Evolutionary conservation across 2,797 vertebrate genomes (phyloP).

Genomic region (Vireo griseus): DNA sequence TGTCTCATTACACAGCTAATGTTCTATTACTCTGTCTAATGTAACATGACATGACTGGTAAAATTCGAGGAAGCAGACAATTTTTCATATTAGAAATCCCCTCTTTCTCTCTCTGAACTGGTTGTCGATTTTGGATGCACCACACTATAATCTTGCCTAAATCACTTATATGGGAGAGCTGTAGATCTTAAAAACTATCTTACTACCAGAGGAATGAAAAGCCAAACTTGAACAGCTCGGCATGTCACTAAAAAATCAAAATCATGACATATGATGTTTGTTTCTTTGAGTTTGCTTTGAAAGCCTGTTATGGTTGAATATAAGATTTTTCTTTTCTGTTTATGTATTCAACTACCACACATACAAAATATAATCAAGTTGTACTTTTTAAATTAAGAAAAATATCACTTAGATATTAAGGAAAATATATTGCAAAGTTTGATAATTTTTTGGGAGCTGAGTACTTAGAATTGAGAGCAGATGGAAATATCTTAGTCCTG

Average conservation of each 20-base stretch:
- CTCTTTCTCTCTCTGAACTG: conserved; percentile 29
- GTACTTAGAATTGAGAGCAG: not conserved
- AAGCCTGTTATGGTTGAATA: conserved; percentile 53
- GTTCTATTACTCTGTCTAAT: conserved; percentile 70
- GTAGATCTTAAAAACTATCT: not conserved
- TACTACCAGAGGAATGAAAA: conserved; percentile 19
- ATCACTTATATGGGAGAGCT: not conserved
- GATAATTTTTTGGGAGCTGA: not conserved
- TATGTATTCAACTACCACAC: conserved; percentile 58
- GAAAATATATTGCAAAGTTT: not conserved
- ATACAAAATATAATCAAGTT: conserved; percentile 57
- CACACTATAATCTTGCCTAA: not conserved
- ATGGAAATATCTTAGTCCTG: not conserved
- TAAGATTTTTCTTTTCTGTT: conserved; percentile 58
- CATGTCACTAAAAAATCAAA: not conserved
- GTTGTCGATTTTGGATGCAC: not conserved
- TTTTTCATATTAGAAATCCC: conserved; percentile 56
- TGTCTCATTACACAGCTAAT: conserved; percentile 73
- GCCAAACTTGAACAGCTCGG: conserved; percentile 34
- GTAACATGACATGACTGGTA: conserved; percentile 65
- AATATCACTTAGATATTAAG: not conserved
- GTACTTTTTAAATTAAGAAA: conserved; percentile 68
- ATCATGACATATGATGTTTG: conserved; percentile 51
- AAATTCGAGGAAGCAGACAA: conserved; percentile 57
- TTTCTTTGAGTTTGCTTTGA: conserved; percentile 56